Conservation (phyloP, 2,113 vertebrate species). For the Syngnathoides biaculeatus region DNA sequence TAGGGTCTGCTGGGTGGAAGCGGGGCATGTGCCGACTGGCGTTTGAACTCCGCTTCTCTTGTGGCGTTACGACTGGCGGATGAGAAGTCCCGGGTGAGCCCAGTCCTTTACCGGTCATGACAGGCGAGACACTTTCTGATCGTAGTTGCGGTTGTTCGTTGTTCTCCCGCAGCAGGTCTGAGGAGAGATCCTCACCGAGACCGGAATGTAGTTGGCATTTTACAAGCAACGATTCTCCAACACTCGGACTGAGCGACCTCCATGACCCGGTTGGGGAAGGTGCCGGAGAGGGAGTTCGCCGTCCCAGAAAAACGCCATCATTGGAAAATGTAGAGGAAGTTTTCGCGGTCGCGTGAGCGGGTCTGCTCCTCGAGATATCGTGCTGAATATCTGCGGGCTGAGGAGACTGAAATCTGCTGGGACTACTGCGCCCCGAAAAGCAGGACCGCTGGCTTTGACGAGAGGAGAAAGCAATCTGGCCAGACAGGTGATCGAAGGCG, state of each 20-base stretch:
- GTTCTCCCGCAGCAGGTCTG: constrained; percentile 18
- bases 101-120: constrained; percentile 18
- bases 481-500: constrained; percentile 56
- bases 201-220: constrained; percentile 33
- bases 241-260: constrained; percentile 46
- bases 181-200: constrained; percentile 16
- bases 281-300: constrained; percentile 51
- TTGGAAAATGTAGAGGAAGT: constrained; percentile 39
- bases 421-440: constrained; percentile 35
- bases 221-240: neutral
- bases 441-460: constrained; percentile 24
- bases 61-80: constrained; percentile 43
- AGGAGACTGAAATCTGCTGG: constrained; percentile 37
- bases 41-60: constrained; percentile 16
- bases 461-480: constrained; percentile 32
- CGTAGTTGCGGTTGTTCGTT: constrained; percentile 23
- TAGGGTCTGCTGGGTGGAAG: constrained; percentile 40
- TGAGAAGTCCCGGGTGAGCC: constrained; percentile 35
- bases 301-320: constrained; percentile 48
- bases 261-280: constrained; percentile 39
- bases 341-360: constrained; percentile 18
- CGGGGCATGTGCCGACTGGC: constrained; percentile 13
- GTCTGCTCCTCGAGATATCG: constrained; percentile 35
- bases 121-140: constrained; percentile 32
- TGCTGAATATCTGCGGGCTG: constrained; percentile 67